Evolutionary conservation across 2,113 vertebrate genomes (phyloP), one percentile per base, ranked within the genome.

Genomic region (Otus sunia): DNA sequence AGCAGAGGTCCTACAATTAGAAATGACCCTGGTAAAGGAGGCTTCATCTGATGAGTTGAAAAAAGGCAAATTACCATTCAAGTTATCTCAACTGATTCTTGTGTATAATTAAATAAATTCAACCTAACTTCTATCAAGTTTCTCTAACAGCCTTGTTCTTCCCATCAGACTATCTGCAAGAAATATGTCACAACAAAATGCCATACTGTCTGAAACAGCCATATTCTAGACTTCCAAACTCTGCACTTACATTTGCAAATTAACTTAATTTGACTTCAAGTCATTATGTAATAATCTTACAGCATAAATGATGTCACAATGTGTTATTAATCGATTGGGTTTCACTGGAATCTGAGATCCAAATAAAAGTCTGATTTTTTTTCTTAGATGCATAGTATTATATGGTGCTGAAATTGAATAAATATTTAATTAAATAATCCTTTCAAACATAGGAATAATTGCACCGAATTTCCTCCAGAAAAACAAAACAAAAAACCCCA

Each of bases 61-160:
- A 93, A 86, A 78, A 89, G 25, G 50, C 56, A 92, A 89, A 88
- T 88, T 91, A 52, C 18, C 30, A 11, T 81, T 72, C 2, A 8
- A 86, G 29, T 83, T 80, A 34, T 79, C 73, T 36, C 50, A 74
- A 52, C n/a, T 88, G 45, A 80, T 88, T 71, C 59, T 66, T 77
- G 86, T 55, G n/a, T 56, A 71, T 78, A n/a, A 86, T 62, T 10
- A 78, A 93, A 96, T 95, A 96, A 58, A 95, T 88, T 94, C 85
- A 86, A 20, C 63, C 50, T 88, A 85, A 85, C 45, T 90, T 74
- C 32, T 13, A 49, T 85, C 79, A 88, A 55, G 32, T 52, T 94
- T 41, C 45, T 84, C 19, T 76, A 84, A 56, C 39, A 87, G 37
- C 6, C 16, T 72, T 73, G 32, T 47, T 92, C 79, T 62, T 84